phyloP scores from a whole-genome alignment of 2,797 vertebrate species.

The Chromobotia macracanthus region DNA sequence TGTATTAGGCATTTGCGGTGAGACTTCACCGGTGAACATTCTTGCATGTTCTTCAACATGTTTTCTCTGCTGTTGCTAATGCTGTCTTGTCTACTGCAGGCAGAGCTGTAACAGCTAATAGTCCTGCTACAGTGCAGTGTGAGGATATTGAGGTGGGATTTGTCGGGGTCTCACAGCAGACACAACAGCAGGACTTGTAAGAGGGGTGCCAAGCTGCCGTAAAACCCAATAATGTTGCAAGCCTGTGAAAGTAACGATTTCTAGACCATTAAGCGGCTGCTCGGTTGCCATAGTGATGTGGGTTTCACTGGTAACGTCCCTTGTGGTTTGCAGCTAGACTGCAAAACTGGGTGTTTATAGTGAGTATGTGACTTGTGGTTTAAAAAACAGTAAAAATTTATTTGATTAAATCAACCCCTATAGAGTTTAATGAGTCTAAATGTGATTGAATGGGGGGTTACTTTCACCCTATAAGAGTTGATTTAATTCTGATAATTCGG shows the following conservation, averaged over 20 bases:
- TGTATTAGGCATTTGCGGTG: neutral
- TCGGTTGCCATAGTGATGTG: conserved; percentile 10
- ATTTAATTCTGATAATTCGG: neutral
- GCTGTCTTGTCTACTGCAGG: conserved; percentile 63
- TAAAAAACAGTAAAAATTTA: no score
- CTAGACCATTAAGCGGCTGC: neutral
- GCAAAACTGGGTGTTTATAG: neutral
- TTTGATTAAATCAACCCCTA: neutral
- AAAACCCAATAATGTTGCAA: conserved; percentile 16
- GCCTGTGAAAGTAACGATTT: conserved; percentile 22
- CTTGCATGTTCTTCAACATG: neutral
- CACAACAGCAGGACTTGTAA: conserved; percentile 68
- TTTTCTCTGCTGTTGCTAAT: conserved; percentile 12
- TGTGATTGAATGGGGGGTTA: neutral
- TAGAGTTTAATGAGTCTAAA: neutral
- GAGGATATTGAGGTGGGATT: conserved; percentile 79
- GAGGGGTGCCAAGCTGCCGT: conserved; percentile 63
- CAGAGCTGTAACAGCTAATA: conserved; percentile 74
- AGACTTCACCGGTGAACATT: neutral
- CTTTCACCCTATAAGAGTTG: neutral
- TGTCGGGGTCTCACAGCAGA: conserved; percentile 73
- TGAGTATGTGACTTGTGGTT: no score
- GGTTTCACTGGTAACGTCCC: neutral
- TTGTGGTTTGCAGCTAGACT: conserved; percentile 6
- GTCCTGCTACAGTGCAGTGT: conserved; percentile 72